A percentile compares a stretch with the other conserved stretches of the same genome.
Conservation (phyloP, 2,797 vertebrate species). For the Tolypeutes matacus region DNA sequence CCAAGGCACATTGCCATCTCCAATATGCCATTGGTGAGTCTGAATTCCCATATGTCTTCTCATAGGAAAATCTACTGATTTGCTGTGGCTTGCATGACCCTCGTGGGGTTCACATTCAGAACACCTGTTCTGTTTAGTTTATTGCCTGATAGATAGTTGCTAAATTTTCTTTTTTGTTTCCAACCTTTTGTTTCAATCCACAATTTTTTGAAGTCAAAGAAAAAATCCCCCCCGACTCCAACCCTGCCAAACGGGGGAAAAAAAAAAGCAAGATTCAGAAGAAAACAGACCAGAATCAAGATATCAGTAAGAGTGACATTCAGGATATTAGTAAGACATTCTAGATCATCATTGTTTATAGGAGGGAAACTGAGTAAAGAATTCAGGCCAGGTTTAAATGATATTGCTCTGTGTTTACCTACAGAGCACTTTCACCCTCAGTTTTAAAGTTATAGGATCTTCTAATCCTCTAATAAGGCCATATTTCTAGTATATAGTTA, state of each 20-base stretch:
- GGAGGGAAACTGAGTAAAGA: not conserved
- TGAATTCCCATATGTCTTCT: not conserved
- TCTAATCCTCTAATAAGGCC: not conserved
- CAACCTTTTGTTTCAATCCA: constrained; percentile 33
- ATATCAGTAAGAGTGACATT: not conserved
- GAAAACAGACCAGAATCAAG: not conserved
- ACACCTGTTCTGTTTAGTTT: constrained; percentile 19
- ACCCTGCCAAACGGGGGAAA: not conserved
- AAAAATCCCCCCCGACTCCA: not conserved
- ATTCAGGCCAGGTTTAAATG: not conserved
- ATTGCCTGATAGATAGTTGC: not conserved
- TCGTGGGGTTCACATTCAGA: not conserved
- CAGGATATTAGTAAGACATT: not conserved
- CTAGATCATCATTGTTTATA: not conserved
- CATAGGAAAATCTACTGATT: not conserved
- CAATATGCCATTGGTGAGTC: constrained; percentile 94
- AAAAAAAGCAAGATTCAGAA: not conserved
- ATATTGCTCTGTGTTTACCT: not conserved
- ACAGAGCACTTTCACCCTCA: not conserved
- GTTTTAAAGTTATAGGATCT: not conserved
- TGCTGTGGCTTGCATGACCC: not conserved
- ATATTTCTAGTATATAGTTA: not conserved
- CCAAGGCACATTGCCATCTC: constrained; percentile 91
- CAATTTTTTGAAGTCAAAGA: not conserved
- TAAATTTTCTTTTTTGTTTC: constrained; percentile 43